Percentiles rank a stretch among this genome's conserved stretches.
Evolutionary conservation across 2,888 invertebrate genomes (phyloP).

Genomic region (Sinhomidia bicolor): DNA sequence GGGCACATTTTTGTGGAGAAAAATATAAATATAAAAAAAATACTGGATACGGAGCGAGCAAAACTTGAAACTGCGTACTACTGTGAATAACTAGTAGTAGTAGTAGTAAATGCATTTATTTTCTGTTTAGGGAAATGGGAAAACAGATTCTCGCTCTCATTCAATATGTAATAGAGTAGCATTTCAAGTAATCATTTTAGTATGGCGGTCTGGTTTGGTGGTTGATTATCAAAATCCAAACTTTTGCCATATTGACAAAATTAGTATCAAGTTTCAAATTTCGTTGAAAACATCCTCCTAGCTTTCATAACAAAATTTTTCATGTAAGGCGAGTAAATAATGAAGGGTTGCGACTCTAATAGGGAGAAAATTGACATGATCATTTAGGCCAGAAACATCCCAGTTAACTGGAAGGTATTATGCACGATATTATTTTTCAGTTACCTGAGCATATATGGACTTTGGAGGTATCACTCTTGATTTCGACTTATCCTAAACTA

Average conservation of each 20-base stretch:
- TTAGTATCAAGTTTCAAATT: conserved; percentile 71
- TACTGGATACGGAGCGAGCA: neutral
- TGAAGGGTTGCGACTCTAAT: no score
- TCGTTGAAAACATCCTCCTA: neutral
- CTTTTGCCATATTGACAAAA: conserved; percentile 68
- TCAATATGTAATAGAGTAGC: neutral
- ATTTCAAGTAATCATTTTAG: neutral
- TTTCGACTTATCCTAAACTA: no score
- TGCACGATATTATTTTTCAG: no score
- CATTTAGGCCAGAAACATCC: no score
- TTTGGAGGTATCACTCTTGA: no score
- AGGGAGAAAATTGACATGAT: no score
- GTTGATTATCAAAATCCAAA: neutral
- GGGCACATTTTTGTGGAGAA: conserved; percentile 3
- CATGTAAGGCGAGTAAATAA: no score
- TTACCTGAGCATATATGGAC: no score
- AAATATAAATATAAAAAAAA: neutral
- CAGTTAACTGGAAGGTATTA: no score
- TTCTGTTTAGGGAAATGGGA: conserved; percentile 13
- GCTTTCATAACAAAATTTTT: neutral
- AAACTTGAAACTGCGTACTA: neutral
- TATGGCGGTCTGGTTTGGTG: no score
- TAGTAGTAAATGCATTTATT: neutral
- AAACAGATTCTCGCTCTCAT: neutral
- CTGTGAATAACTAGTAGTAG: neutral